phyloP scores from a whole-genome alignment of 2,113 vertebrate genomes.

The Psittacula cyanocephala region DNA sequence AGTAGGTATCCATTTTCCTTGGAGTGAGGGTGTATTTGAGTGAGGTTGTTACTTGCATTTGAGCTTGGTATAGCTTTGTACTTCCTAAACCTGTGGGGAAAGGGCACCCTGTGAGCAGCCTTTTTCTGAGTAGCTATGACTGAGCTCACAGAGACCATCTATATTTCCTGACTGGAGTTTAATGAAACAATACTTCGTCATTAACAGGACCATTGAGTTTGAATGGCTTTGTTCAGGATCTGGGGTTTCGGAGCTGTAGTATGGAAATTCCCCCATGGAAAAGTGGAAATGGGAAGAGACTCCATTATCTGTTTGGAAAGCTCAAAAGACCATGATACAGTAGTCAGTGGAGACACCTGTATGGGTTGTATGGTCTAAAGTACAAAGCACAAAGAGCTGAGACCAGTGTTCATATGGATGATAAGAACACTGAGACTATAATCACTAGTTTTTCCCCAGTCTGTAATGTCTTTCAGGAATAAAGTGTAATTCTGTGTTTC shows the following conservation, averaged over 20 bases:
- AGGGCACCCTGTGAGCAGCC: not conserved
- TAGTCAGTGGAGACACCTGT: not conserved
- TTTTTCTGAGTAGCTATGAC: not conserved
- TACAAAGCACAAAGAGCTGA: not conserved
- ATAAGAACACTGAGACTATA: not conserved
- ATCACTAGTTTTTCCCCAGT: not conserved
- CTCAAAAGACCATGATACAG: not conserved
- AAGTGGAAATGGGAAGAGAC: not conserved
- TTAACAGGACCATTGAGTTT: slow-evolving; percentile 6
- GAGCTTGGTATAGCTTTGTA: not conserved
- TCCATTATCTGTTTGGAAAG: not conserved
- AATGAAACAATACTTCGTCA: not conserved
- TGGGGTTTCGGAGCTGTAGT: not conserved
- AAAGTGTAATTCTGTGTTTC: slow-evolving; percentile 19
- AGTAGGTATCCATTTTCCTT: not conserved
- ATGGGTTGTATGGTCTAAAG: not conserved
- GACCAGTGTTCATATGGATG: not conserved
- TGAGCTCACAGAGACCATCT: not conserved
- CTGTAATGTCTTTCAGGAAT: not conserved
- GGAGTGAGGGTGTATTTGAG: not conserved
- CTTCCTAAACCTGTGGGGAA: not conserved
- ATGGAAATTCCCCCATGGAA: not conserved
- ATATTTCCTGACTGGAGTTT: slow-evolving; percentile 13
- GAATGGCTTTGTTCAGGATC: not conserved
- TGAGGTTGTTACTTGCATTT: not conserved